Base-by-base conservation (phyloP, 2,113 vertebrate genomes). In the Dicaeum eximium region DNA sequence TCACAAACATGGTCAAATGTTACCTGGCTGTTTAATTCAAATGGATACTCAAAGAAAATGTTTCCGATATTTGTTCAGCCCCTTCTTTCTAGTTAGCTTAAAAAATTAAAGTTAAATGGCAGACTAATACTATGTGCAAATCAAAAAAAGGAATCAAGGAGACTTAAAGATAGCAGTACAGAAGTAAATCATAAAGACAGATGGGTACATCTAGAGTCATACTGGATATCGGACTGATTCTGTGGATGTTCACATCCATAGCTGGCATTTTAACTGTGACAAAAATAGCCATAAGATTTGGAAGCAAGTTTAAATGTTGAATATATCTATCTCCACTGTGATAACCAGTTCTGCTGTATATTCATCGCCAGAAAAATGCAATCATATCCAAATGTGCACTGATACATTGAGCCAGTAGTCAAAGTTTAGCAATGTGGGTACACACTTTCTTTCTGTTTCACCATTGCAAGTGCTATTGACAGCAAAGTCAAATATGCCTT, bases 71-170 rank as follows among this genome's bases (percentile, higher is more conserved):
- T 96, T 97, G 93, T 96, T 96, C 95, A 97, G 79, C 44, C 79
- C 75, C 67, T 91, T 95, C 92, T 86, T 93, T 86, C 71, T 83
- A 90, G 91, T 95, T 96, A 96, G 92, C 90, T 95, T 96, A 95
- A 97, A 96, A 97, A 96, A 97, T 95, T 97, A 96, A 96, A 96
- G 90, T 94, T 95, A 96, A 96, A 95, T 96, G 94, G 81, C 79
- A 94, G 45, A 62, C 78, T 97, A 96, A 95, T 95, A 88, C 90
- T 88, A 87, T 90, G 95, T 95, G 90, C 66, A 96, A 94, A 97
- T 95, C 87, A 95, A 91, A 83, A 78, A 82, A 71, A 80, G 82
- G 80, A 77, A 90, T 88, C 75, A 88, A 85, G 87, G 47, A 88
- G 88, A 70, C 66, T 62, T 61, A n/a, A 70, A 93, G 48, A 93